These are phyloP conservation scores for Acomys russatus DNA, from an alignment of 2,797 vertebrate genomes.

Conservation along the genomic window DNA sequence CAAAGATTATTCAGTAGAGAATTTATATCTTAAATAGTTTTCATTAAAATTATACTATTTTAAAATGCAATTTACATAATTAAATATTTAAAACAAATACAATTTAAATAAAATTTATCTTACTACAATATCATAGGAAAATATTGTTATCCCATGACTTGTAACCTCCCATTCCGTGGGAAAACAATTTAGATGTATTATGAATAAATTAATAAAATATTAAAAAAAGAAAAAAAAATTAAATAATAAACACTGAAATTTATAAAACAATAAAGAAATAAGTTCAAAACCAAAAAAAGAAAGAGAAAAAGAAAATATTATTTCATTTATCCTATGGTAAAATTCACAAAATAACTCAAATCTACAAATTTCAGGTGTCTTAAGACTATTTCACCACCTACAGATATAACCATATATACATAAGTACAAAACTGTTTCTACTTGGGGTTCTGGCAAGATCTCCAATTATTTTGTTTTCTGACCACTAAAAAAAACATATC, in stretches of 20 bases:
- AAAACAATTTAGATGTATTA: no score
- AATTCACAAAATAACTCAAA: constrained; percentile 20
- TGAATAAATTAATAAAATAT: no score
- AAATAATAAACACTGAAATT: no score
- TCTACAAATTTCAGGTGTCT: not conserved
- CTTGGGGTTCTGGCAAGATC: not conserved
- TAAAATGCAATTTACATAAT: not conserved
- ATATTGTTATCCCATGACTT: no score
- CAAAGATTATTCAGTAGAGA: constrained; percentile 11
- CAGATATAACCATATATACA: not conserved
- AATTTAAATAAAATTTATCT: constrained; percentile 21
- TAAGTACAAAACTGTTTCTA: not conserved
- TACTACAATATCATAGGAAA: not conserved
- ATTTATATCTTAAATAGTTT: not conserved
- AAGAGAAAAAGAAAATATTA: not conserved
- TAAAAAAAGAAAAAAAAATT: no score
- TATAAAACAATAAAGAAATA: no score
- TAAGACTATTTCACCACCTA: not conserved
- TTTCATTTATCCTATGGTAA: not conserved
- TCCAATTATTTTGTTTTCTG: not conserved
- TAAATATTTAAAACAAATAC: not conserved
- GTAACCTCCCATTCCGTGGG: no score
- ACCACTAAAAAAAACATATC: not conserved
- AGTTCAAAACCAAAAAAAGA: no score
- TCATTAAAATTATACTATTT: not conserved